Evolutionary conservation across 1,140 invertebrate species (phyloP).

Genomic region (Atopsyche davidsoni): DNA sequence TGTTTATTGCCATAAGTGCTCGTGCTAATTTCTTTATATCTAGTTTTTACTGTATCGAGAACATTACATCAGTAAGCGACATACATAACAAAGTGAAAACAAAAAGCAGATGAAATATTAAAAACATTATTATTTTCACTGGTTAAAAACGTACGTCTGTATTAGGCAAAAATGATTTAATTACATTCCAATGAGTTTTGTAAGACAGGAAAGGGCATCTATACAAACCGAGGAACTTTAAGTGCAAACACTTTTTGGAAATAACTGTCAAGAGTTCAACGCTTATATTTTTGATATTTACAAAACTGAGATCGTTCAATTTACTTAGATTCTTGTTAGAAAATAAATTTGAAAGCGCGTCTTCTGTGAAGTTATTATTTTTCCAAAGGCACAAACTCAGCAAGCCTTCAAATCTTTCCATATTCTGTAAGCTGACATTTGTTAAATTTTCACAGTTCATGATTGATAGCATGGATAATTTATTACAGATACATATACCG

Average conservation of each 20-base stretch:
- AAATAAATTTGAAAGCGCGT: constrained; percentile 35
- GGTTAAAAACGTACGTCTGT: neutral
- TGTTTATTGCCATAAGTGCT: neutral
- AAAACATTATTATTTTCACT: neutral
- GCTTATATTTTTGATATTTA: constrained; percentile 39
- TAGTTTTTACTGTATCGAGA: too few relatives aligned
- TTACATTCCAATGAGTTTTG: neutral
- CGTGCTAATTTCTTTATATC: neutral
- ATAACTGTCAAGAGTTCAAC: constrained; percentile 39
- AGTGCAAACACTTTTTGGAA: constrained; percentile 40
- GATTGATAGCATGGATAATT: constrained; percentile 39
- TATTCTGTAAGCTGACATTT: constrained; percentile 36
- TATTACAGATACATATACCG: constrained; percentile 37
- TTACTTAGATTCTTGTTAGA: constrained; percentile 33
- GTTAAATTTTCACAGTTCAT: constrained; percentile 43
- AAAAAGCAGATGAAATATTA: neutral
- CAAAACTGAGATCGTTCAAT: constrained; percentile 41
- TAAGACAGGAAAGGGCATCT: constrained; percentile 34
- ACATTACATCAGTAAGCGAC: too few relatives aligned
- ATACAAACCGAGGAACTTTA: constrained; percentile 43
- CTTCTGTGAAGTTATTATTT: constrained; percentile 40
- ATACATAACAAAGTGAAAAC: too few relatives aligned
- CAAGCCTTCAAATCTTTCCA: constrained; percentile 32
- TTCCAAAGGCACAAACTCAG: constrained; percentile 41
- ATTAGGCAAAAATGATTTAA: constrained; percentile 10